Evolutionary conservation across 2,888 invertebrate genomes (phyloP).

Genomic region (Cerceris ruficornis): DNA sequence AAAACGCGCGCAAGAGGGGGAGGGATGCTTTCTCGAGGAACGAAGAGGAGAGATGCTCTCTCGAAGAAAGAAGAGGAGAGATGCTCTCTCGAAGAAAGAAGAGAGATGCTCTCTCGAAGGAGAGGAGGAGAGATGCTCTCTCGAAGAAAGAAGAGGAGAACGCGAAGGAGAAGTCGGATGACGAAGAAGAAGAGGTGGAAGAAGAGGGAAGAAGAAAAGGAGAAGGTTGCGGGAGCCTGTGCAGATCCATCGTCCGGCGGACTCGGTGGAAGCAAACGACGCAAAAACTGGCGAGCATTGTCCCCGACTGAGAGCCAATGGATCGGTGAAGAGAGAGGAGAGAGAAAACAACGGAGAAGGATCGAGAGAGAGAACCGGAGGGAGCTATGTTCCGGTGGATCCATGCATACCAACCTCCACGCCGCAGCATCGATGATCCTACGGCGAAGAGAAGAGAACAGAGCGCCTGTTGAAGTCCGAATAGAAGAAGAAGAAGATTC

Average conservation of each 20-base stretch:
- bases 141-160: slow-evolving; percentile 14
- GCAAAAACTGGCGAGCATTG: slow-evolving; percentile 80
- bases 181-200: slow-evolving; percentile 11
- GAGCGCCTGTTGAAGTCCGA: slow-evolving; percentile 26
- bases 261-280: slow-evolving; percentile 77
- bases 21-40: background rate
- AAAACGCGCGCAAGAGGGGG: too few relatives aligned
- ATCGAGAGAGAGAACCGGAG: slow-evolving; percentile 46
- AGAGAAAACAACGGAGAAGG: slow-evolving; percentile 34
- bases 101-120: too few relatives aligned
- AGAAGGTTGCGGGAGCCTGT: slow-evolving; percentile 45
- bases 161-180: slow-evolving; percentile 23
- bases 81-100: slow-evolving; percentile 17
- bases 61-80: slow-evolving; percentile 14
- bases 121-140: background rate
- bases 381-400: slow-evolving; percentile 61
- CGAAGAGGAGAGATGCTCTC: slow-evolving; percentile 14
- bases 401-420: slow-evolving; percentile 74
- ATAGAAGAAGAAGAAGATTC: slow-evolving; percentile 12
- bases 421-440: slow-evolving; percentile 45
- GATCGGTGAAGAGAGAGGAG: slow-evolving; percentile 27
- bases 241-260: slow-evolving; percentile 67
- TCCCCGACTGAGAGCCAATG: slow-evolving; percentile 68
- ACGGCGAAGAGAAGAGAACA: slow-evolving; percentile 61
- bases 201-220: slow-evolving; percentile 46